A percentile compares a stretch with the other conserved stretches of the same genome.
Conservation (phyloP, 2,113 vertebrate species). For the Philantomba maxwellii region DNA sequence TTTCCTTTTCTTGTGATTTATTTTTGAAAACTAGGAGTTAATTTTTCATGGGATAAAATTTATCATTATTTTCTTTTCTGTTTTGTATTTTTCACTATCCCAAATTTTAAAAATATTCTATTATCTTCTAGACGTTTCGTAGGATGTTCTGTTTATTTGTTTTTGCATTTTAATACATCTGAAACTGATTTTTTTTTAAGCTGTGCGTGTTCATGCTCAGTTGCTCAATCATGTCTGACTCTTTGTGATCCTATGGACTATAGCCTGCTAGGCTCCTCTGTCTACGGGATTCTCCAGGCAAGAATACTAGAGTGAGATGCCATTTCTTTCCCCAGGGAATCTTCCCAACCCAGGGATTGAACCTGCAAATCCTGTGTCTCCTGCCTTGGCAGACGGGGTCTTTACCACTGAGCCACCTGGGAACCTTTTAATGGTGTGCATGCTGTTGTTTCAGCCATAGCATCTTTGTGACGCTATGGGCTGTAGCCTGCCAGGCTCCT, state of each 20-base stretch:
- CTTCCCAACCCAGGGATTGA: not conserved
- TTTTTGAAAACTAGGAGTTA: not conserved
- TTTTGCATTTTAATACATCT: not conserved
- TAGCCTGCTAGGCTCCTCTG: not conserved
- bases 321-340: not conserved
- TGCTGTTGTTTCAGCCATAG: not conserved
- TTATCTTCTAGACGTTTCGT: not conserved
- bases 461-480: not conserved
- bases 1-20: not conserved
- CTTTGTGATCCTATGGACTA: not conserved
- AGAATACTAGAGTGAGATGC: not conserved
- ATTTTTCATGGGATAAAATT: not conserved
- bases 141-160: not conserved
- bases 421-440: not conserved
- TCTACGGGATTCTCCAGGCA: not conserved
- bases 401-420: not conserved
- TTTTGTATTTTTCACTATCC: not conserved
- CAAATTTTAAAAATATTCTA: not conserved
- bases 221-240: not conserved
- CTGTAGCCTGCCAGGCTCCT: not conserved
- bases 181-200: not conserved
- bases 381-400: rapidly evolving
- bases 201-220: rapidly evolving
- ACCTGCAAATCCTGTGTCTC: not conserved
- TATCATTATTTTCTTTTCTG: not conserved